Evolutionary conservation across 2,113 vertebrate species (phyloP), one percentile per base, ranked within the genome.

Genomic region (Alligator mississippiensis): DNA sequence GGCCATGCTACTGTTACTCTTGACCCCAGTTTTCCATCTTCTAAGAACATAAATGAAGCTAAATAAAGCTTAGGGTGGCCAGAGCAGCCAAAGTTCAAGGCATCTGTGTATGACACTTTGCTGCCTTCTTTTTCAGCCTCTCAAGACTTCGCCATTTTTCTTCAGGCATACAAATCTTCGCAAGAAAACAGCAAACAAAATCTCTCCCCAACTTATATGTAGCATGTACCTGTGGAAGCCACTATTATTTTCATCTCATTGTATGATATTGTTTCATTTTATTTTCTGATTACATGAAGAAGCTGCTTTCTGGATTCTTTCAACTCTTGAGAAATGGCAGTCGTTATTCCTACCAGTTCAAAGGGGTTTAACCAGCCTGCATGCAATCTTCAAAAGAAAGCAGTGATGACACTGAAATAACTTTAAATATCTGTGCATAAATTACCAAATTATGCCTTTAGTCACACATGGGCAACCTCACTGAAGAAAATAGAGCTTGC

Each of bases 281-380:
- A 38, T 70, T 94, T 82, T 62, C n/a, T 91, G 38, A 19, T 87
- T 79, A 60, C 55, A 34, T 68, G 30, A 81, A 90, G 38, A 5
- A 93, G 13, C 9, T 91, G 13, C 9, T 91, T 60, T 30, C 13
- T 63, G 60, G 21, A 77, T 88, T 92, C 11, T 0, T 93, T 93
- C 93, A 55, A 12, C 34, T 74, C 6, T 77, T 47, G 47, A 47
- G 47, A 28, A 87, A 27, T 81, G 34, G 87, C 30, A 68, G 47
- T 47, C 7, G 47, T 47, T 47, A 47, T 47, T 47, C 8, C 47
- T 47, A 47, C 47, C 47, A 47, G 7, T 47, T 47, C 7, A 47
- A 47, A 47, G 47, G 9, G 47, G 47, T 47, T 70, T 95, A 62
- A 92, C 80, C 93, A 94, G 95, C 92, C 91, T 58, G 72, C 76